Evolutionary conservation across 2,888 invertebrate genomes (phyloP).

Genomic region (Onthophagus sagittarius): DNA sequence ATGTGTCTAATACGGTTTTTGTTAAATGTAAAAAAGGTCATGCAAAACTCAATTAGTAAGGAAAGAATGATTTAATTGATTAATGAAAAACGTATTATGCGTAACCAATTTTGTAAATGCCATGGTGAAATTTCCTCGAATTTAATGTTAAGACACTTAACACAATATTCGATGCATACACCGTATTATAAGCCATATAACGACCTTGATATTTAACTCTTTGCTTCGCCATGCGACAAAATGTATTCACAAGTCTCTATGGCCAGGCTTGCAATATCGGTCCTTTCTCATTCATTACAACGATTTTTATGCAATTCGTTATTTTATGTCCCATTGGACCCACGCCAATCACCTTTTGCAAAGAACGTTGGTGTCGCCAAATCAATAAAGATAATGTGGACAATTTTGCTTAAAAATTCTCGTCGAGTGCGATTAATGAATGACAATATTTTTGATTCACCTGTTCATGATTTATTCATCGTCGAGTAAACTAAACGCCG

Average conservation of each 20-base stretch:
- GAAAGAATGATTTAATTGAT: no score
- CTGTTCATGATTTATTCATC: not conserved
- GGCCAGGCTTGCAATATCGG: slow-evolving; percentile 1
- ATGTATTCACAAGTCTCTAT: slow-evolving; percentile 7
- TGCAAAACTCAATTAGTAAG: no score
- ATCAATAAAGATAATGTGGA: not conserved
- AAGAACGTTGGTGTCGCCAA: not conserved
- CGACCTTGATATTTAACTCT: slow-evolving; percentile 15
- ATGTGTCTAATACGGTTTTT: no score
- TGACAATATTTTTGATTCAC: not conserved
- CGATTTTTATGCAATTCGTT: not conserved
- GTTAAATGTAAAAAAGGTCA: no score
- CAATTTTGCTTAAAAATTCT: not conserved
- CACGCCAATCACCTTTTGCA: not conserved
- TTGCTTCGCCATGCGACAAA: slow-evolving; percentile 11
- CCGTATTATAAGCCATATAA: slow-evolving; percentile 1
- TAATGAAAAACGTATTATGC: no score
- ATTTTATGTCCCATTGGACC: not conserved
- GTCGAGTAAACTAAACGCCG: not conserved
- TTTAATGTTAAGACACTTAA: not conserved
- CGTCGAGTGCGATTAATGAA: not conserved
- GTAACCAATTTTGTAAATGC: not conserved
- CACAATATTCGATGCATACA: not conserved
- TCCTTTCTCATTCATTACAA: not conserved
- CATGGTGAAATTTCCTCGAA: not conserved